Conservation (phyloP, 2,888 invertebrate genomes). For the Noctua janthe region DNA sequence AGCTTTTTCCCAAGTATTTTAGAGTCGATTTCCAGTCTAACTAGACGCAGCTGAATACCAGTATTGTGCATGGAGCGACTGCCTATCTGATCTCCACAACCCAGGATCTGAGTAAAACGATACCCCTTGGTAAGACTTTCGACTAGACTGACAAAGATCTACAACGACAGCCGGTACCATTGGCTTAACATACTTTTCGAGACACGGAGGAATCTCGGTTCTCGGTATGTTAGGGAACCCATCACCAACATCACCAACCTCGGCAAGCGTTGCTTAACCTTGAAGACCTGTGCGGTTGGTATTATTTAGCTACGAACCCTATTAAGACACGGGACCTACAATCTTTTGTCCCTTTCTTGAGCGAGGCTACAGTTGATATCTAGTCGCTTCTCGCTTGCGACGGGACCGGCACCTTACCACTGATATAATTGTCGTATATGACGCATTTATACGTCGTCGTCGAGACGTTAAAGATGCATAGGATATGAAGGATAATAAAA, state of each 20-base stretch:
- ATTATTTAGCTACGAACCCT: neutral
- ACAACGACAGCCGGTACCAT: too few relatives aligned
- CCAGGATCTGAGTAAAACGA: neutral
- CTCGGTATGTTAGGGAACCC: neutral
- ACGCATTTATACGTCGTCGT: constrained; percentile 36
- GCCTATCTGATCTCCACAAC: neutral
- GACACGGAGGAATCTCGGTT: neutral
- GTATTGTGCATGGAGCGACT: neutral
- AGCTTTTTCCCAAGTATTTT: neutral
- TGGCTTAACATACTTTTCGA: neutral
- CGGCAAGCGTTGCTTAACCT: too few relatives aligned
- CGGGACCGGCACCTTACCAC: neutral
- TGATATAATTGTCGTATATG: constrained; percentile 47
- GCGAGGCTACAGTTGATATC: neutral
- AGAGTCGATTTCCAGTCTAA: neutral
- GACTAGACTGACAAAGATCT: neutral
- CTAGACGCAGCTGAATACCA: too few relatives aligned
- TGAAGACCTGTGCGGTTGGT: neutral
- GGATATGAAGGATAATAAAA: constrained; percentile 24
- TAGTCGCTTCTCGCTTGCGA: neutral
- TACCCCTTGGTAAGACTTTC: neutral
- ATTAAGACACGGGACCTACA: neutral
- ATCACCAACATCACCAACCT: too few relatives aligned
- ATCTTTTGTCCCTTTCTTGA: neutral
- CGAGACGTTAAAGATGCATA: constrained; percentile 5